These are phyloP conservation scores for Microcebus jonahi DNA, from an alignment of 2,113 vertebrate genomes.

Conservation along the genomic window DNA sequence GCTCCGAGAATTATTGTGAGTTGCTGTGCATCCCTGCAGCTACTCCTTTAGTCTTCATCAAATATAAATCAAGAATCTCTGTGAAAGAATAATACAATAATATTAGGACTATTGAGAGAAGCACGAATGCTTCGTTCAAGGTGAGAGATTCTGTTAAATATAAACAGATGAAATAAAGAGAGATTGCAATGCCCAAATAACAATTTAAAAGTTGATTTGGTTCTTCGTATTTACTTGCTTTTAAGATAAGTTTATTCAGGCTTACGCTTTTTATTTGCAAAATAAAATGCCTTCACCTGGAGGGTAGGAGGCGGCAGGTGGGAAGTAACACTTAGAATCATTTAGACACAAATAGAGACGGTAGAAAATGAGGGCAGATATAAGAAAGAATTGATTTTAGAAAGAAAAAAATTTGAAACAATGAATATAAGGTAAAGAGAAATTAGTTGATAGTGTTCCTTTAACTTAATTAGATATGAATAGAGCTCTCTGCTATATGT, in stretches of 20 bases:
- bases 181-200: not conserved
- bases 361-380: not conserved
- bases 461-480: slow-evolving; percentile 75
- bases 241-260: not conserved
- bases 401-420: slow-evolving; percentile 10
- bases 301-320: not conserved
- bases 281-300: not conserved
- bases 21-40: not conserved
- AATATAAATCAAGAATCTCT: not conserved
- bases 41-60: not conserved
- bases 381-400: slow-evolving; percentile 29
- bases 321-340: not conserved
- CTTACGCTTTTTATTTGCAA: slow-evolving; percentile 46
- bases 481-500: slow-evolving; percentile 48
- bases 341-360: not conserved
- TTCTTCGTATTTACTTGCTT: not conserved
- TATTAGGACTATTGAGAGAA: not conserved
- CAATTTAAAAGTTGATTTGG: not conserved
- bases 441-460: slow-evolving; percentile 62
- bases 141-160: not conserved
- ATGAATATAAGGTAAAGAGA: slow-evolving; percentile 48
- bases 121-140: not conserved
- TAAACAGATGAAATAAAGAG: not conserved
- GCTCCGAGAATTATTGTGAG: not conserved
- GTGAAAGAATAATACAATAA: not conserved